Evolutionary conservation across 2,113 vertebrate genomes (phyloP).

Genomic region (Crotalus viridis): DNA sequence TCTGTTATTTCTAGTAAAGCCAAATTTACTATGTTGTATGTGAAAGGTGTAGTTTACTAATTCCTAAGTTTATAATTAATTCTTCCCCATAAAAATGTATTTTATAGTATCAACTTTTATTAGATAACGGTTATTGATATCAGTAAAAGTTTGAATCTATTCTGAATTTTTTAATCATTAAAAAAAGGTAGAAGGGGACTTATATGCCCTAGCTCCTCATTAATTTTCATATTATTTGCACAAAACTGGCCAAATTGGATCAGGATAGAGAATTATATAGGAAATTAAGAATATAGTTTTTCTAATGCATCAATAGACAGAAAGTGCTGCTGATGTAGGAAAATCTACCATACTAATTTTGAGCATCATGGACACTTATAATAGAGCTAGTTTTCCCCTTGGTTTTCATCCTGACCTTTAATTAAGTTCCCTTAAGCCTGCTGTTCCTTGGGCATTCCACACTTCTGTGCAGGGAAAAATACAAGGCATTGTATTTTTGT

Average conservation of each 20-base stretch:
- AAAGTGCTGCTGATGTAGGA: background rate
- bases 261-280: background rate
- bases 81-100: background rate
- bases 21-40: background rate
- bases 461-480: background rate
- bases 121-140: background rate
- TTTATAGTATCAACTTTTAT: background rate
- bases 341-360: background rate
- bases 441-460: background rate
- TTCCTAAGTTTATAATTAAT: background rate
- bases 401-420: constrained; percentile 13
- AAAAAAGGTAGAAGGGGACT: background rate
- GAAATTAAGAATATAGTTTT: background rate
- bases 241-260: background rate
- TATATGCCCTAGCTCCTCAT: background rate
- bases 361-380: background rate
- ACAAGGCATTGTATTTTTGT: background rate
- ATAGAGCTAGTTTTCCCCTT: background rate
- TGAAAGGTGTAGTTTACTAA: background rate
- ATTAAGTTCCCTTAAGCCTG: background rate
- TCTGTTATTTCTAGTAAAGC: background rate
- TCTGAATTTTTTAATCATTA: background rate
- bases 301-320: background rate
- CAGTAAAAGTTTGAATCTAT: background rate
- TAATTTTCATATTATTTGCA: background rate